phyloP scores from a whole-genome alignment of 1,140 invertebrate genomes.

The Wasmannia auropunctata region DNA sequence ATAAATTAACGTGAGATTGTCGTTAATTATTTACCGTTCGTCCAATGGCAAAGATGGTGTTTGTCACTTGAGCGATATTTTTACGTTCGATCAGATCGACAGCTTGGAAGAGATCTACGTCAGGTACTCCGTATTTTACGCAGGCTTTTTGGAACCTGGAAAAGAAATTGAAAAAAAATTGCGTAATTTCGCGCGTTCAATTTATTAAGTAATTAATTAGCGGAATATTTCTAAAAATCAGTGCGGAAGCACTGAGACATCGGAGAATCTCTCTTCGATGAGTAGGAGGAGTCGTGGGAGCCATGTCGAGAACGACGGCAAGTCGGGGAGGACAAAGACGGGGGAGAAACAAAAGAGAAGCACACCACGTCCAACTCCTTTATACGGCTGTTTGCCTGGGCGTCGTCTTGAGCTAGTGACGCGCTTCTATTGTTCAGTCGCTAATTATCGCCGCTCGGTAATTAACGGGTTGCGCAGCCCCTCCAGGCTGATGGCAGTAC shows the following conservation, averaged over 20 bases:
- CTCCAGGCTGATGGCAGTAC: conserved; percentile 42
- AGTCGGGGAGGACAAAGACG: conserved; percentile 47
- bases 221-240: background rate
- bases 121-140: conserved; percentile 94
- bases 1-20: background rate
- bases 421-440: conserved; percentile 82
- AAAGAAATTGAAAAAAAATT: conserved; percentile 33
- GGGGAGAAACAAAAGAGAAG: conserved; percentile 66
- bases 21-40: conserved; percentile 90
- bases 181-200: background rate
- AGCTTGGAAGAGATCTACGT: conserved; percentile 98
- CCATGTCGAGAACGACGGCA: conserved; percentile 51
- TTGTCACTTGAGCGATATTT: conserved; percentile 96
- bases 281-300: background rate
- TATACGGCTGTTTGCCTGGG: conserved; percentile 75
- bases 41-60: conserved; percentile 96
- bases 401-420: conserved; percentile 76
- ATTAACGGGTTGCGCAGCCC: conserved; percentile 18
- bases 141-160: conserved; percentile 95
- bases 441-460: conserved; percentile 75
- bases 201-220: no score
- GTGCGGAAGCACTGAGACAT: background rate
- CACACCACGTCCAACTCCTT: conserved; percentile 74
- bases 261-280: background rate
- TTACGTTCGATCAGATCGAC: conserved; percentile 98